Base-by-base conservation (phyloP, 2,113 vertebrate genomes). In the Ibidorhyncha struthersii region DNA sequence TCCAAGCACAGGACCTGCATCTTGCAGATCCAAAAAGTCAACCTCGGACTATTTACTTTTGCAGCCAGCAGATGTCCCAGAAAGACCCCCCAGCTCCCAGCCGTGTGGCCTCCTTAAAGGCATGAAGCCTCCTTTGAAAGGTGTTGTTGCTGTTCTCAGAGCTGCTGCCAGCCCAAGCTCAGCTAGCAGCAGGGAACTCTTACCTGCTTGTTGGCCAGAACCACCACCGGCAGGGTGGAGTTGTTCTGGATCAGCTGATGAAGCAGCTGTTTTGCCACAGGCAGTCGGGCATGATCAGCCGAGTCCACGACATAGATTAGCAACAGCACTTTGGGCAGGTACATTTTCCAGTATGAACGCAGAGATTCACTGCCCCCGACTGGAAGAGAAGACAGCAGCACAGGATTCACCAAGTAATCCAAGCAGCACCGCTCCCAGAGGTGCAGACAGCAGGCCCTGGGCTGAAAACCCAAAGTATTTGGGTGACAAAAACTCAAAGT, bases 181-280 rank as follows among this genome's bases (percentile, higher is more conserved):
- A 79, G 63, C 47, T 10, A 78, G 52, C 58, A 66, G 66, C 40
- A 29, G 34, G 65, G 45, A 92, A 89, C 66, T 88, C 93, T 98
- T 98, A 99, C 99, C 99, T 99, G 99, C 94, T 99, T 99, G 98
- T 99, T 99, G 97, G 99, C 99, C 90, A 99, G 98, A 38, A 99
- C 97, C 93, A 99, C 98, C 50, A 99, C 89, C 5, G 99, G 99
- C 90, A 99, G 98, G 53, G 56, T 59, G 43, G 99, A 98, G 87
- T 98, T 95, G 32, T 82, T 90, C 53, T 96, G 94, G 67, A 99
- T 97, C 93, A 99, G 93, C 25, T 98, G 98, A 61, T 99, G 99
- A 81, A 99, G 98, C 72, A 98, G 98, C 88, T 95, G 98, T 97
- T 98, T 99, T 0, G 99, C 99, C 81, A 99, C 84, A 21, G 99